Percentiles rank a stretch among this genome's conserved stretches.
Conservation (phyloP, 2,113 vertebrate genomes). For the Seriola rivoliana region DNA sequence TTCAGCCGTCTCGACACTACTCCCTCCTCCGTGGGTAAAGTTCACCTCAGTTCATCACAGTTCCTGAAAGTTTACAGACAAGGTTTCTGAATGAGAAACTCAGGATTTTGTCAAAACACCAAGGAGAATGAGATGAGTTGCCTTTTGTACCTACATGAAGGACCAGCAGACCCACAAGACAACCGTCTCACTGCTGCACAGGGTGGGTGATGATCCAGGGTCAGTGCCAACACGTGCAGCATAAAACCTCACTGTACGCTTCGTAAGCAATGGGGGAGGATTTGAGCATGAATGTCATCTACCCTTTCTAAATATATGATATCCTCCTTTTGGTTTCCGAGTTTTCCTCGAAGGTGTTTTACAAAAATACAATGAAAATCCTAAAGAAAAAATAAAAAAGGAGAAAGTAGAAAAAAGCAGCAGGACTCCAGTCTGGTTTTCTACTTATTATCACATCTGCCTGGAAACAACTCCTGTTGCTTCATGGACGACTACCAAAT, state of each 20-base stretch:
- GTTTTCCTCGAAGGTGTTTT: not conserved
- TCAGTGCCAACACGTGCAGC: not conserved
- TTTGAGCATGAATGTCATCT: not conserved
- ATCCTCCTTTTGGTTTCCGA: not conserved
- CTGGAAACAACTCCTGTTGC: not conserved
- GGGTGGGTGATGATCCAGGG: not conserved
- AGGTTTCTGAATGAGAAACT: not conserved
- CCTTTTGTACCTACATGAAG: not conserved
- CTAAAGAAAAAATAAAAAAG: not conserved
- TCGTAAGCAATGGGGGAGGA: not conserved
- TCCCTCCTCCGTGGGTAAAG: not conserved
- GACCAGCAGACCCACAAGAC: not conserved
- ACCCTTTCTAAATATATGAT: not conserved
- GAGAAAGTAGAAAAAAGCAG: not conserved
- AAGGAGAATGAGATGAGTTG: not conserved
- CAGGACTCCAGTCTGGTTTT: not conserved
- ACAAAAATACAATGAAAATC: not conserved
- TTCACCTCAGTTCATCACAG: not conserved
- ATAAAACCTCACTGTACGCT: not conserved
- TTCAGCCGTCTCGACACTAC: no score
- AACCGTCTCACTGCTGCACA: not conserved
- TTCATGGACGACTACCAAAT: not conserved
- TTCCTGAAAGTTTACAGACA: not conserved
- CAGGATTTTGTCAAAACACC: slow-evolving; percentile 25
- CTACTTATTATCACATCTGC: not conserved